Base-by-base conservation (phyloP, 2,113 vertebrate species). In the Spermophilus dauricus region DNA sequence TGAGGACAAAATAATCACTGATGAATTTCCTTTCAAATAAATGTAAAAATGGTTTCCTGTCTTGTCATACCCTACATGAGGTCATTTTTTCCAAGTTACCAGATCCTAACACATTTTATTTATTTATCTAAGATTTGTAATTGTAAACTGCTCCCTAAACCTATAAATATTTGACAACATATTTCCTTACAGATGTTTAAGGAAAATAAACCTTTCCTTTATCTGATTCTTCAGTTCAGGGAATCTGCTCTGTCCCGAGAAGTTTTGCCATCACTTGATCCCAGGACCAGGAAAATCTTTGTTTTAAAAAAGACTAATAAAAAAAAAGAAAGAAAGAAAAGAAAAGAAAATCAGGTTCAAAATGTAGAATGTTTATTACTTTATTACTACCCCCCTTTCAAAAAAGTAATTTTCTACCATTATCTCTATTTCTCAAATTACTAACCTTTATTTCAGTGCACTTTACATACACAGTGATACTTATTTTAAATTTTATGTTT, bases 151-250 rank as follows among this genome's bases (percentile, higher is more conserved):
- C 76, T 84, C 42, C 77, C 42, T 95, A 94, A 95, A 88, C 30
- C 75, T 77, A 83, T 96, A 98, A 94, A 97, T 94, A 93, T 97
- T 96, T 97, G 89, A 95, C 63, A 94, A 84, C 20, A 16, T 91
- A 95, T 95, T 98, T 98, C 97, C 96, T 96, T 95, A 91, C 95
- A 95, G 77, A 95, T 97, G 70, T 92, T 97, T 63, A 96, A 96
- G 16, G 53, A 86, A 97, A 97, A 97, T 81, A 88, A 94, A 48
- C 11, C 53, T 97, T 97, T 98, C 94, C 94, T 97, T 96, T 97
- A 65, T 69, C 42, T 84, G 65, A 90, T 73, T 95, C 75, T 61
- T 9, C 77, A 89, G 42, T 78, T 97, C 90, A 83, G 85, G 91
- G 76, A 95, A 90, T 86, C 56, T 96, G 69, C 32, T 70, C 70